Base-by-base conservation (phyloP, 2,888 invertebrate genomes). In the Platycheirus rosarum region DNA sequence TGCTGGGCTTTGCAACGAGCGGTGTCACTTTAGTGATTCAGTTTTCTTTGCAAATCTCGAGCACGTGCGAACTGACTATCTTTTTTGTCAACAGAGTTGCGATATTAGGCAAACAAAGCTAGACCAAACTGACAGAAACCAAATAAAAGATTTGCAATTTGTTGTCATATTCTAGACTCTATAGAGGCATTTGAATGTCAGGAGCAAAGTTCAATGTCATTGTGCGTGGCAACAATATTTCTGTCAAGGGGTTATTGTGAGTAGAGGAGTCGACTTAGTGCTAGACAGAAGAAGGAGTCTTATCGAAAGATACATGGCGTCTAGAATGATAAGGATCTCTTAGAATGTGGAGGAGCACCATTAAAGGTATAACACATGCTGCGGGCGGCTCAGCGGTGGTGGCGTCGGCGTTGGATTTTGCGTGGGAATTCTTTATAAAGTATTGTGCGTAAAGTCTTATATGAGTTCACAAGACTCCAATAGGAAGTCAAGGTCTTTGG, bases 41-140 rank as follows among this genome's bases (percentile, higher is more conserved):
- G 9, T 57, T 57, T 55, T 32, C 37, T 44, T 29, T 40, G 13
- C 16, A 29, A 60, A 18, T 44, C 60, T 42, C 26, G 14, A 57
- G 44, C 60, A 60, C 60, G 60, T 60, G 60, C 60, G 60, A 60
- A 44, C n/a, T 60, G 16, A 18, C 44, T n/a, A n/a, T n/a, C n/a
- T 60, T 40, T 8, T 6, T 2, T 60, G 60, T 60, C 60, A 44
- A 60, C 42, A 60, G 16, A 29, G 8, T 2, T 44, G 42, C 26
- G 14, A n/a, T n/a, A n/a, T 40, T 26, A 44, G 23, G 16, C 16
- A 42, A 42, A 42, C 40, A 42, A 42, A 26, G 11, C 29, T 60
- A 18, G 14, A 23, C 11, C 6, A 16, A 57, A 26, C 14, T 16
- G 35, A 20, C 55, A 26, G 26, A 5, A 5, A 7, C 57, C 9